phyloP scores from a whole-genome alignment of 2,113 vertebrate genomes.

The Dipodomys merriami region DNA sequence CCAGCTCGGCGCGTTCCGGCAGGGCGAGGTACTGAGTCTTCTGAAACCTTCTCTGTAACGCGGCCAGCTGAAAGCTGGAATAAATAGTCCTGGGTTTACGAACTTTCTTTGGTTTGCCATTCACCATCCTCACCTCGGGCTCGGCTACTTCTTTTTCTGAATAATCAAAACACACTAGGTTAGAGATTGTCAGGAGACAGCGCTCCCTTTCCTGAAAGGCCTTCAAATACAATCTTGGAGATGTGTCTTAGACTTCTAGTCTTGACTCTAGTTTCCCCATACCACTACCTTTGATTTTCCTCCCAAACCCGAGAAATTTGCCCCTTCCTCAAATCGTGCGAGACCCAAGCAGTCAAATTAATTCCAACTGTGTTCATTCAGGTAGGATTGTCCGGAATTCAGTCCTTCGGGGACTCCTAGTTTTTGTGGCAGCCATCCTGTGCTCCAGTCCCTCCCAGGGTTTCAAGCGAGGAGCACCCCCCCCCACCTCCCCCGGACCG shows the following conservation, averaged over 20 bases:
- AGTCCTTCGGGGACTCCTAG: not conserved
- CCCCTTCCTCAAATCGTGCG: not conserved
- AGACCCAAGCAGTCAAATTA: not conserved
- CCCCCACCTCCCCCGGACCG: not conserved
- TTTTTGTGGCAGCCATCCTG: not conserved
- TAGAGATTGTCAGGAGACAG: conserved; percentile 59
- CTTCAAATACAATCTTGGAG: not conserved
- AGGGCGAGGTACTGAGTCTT: conserved; percentile 99
- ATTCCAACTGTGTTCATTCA: not conserved
- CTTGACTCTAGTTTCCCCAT: not conserved
- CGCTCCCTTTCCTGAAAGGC: conserved; percentile 6
- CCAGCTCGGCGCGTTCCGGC: conserved; percentile 98
- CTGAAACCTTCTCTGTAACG: conserved; percentile 97
- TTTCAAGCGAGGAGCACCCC: not conserved
- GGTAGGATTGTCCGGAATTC: not conserved
- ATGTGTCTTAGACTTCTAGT: not conserved
- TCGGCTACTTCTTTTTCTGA: conserved; percentile 96
- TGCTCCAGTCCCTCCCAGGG: not conserved
- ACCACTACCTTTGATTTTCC: not conserved
- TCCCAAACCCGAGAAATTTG: not conserved
- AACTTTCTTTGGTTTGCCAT: conserved; percentile 99
- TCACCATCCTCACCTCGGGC: conserved; percentile 98
- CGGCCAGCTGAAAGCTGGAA: conserved; percentile 99
- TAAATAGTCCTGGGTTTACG: conserved; percentile 99
- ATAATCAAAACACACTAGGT: conserved; percentile 77